Evolutionary conservation across 2,797 vertebrate genomes (phyloP), one percentile per base, ranked within the genome.

Genomic region (Anolis apletophallus): DNA sequence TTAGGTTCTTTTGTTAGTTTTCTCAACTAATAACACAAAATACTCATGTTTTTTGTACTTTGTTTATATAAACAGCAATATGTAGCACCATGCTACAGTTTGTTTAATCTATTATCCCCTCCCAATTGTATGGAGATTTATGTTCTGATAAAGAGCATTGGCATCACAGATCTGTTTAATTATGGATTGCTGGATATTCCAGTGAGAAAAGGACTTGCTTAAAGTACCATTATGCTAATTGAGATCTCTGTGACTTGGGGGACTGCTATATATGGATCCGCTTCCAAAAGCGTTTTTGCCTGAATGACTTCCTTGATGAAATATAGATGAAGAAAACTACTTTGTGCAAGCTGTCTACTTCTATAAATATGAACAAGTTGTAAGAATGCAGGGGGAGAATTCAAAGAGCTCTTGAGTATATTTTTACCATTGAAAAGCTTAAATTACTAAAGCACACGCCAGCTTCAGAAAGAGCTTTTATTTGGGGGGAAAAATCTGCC

Each of bases 321-420:
- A 88, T 85, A 73, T 9, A 81, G 76, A 80, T 67, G 50, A 90
- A 87, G 67, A 85, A 87, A 84, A 90, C 80, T 85, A 85, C 55
- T 87, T 90, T 87, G 74, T 16, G 7, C 80, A 55, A 86, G n/a
- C 64, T 84, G 57, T 76, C 36, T 80, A n/a, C 54, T 76, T 34
- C 17, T 74, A 12, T 79, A 83, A 84, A 88, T 87, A 54, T 79
- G 77, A 76, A 55, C 1, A 21, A 0, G 81, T 84, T 71, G 55
- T 83, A 19, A 81, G 76, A 87, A 34, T 72, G 46, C 29, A 88
- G 32, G 0, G 19, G 61, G 36, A 76, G 32, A 34, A 68, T 82
- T 85, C 75, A 80, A 83, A 79, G 46, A 71, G 23, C 74, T 76
- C 13, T 14, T 79, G 32, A 82, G 50, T 69, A 55, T 52, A 74